Conservation (phyloP, 2,888 invertebrate species). For the Cryptops parisi region DNA sequence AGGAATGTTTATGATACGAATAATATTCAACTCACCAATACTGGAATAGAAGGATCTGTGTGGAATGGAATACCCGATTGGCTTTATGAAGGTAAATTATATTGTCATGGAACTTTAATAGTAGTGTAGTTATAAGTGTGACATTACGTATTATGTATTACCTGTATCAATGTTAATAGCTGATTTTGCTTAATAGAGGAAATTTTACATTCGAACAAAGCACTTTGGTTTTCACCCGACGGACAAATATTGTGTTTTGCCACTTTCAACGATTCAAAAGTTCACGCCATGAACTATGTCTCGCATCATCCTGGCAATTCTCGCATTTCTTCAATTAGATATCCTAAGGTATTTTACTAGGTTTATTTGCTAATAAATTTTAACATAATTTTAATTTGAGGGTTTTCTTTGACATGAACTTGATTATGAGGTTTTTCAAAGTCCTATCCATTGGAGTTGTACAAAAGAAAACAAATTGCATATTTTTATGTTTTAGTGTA, state of each 20-base stretch:
- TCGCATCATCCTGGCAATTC: conserved; percentile 69
- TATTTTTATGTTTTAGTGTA: no score
- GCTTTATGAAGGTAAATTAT: conserved; percentile 95
- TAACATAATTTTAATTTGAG: no score
- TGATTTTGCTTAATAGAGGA: conserved; percentile 71
- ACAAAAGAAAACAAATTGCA: no score
- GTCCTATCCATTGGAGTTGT: no score
- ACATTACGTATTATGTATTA: not conserved
- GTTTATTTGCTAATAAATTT: no score
- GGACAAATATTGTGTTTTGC: conserved; percentile 65
- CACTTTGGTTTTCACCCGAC: conserved; percentile 77
- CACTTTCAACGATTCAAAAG: conserved; percentile 59
- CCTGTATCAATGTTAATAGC: conserved; percentile 23
- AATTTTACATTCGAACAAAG: conserved; percentile 64
- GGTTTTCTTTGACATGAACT: no score
- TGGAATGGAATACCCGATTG: conserved; percentile 89
- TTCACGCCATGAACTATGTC: conserved; percentile 58
- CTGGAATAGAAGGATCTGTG: conserved; percentile 61
- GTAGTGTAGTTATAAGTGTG: no score
- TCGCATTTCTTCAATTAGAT: conserved; percentile 52
- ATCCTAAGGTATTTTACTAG: conserved; percentile 65
- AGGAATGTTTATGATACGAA: conserved; percentile 53
- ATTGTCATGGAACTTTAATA: no score
- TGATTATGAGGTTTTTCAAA: no score
- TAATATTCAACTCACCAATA: conserved; percentile 58